Evolutionary conservation across 2,888 invertebrate species (phyloP).

Genomic region (Eupithecia inturbata): DNA sequence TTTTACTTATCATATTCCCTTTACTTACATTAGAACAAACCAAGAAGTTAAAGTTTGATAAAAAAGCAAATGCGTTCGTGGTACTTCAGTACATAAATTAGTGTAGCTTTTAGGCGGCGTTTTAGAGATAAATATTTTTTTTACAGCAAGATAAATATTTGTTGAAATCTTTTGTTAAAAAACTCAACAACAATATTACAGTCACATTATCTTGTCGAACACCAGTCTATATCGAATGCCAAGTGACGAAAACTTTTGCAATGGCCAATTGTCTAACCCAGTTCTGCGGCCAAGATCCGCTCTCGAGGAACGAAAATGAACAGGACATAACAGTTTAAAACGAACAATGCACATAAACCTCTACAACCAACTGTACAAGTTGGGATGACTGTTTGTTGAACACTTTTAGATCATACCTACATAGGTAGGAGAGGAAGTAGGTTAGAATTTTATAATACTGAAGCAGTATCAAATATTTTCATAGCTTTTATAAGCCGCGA

Average conservation of each 20-base stretch:
- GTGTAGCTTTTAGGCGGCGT: too few relatives aligned
- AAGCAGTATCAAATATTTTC: too few relatives aligned
- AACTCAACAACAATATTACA: neutral
- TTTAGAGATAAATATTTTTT: too few relatives aligned
- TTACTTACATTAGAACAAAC: too few relatives aligned
- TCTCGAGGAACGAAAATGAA: constrained; percentile 42
- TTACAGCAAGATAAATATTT: too few relatives aligned
- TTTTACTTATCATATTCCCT: too few relatives aligned
- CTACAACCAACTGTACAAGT: constrained; percentile 23
- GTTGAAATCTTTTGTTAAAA: neutral
- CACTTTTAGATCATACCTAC: neutral
- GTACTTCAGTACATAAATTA: too few relatives aligned
- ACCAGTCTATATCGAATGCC: too few relatives aligned
- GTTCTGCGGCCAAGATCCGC: constrained; percentile 2
- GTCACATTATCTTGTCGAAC: too few relatives aligned
- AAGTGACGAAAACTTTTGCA: neutral
- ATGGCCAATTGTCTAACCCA: neutral
- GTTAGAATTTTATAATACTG: neutral
- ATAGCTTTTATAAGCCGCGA: too few relatives aligned
- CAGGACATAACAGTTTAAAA: constrained; percentile 50
- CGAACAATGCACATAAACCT: constrained; percentile 57
- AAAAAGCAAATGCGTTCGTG: too few relatives aligned
- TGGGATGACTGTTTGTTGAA: constrained; percentile 11
- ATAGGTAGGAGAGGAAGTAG: neutral
- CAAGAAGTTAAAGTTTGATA: too few relatives aligned